These are phyloP conservation scores for Tuberolachnus salignus DNA, from an alignment of 2,888 invertebrate genomes.

Conservation along the genomic window DNA sequence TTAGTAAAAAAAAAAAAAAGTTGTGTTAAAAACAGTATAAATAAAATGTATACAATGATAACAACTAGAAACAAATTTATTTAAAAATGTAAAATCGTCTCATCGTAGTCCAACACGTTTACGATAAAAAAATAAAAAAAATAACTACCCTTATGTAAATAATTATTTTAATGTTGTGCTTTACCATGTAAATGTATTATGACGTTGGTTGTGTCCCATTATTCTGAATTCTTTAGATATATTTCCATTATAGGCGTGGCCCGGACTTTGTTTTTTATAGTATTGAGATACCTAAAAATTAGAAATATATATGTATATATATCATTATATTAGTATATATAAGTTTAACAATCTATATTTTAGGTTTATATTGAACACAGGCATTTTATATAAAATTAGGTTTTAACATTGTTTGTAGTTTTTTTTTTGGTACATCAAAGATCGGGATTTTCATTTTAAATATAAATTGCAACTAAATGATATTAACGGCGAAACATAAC, in stretches of 20 bases:
- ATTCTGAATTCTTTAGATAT: conserved; percentile 87
- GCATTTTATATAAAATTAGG: no score
- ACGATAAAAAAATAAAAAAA: no score
- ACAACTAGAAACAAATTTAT: no score
- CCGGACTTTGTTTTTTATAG: conserved; percentile 56
- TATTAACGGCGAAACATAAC: no score
- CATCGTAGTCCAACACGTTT: no score
- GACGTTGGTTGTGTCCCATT: conserved; percentile 83
- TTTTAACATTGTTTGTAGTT: background rate
- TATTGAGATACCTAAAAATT: conserved; percentile 51
- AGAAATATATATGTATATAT: background rate
- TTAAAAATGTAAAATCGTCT: no score
- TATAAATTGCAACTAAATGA: background rate
- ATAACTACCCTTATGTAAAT: background rate
- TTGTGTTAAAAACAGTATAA: no score
- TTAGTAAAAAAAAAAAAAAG: no score
- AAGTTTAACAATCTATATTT: no score
- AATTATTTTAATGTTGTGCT: conserved; percentile 1
- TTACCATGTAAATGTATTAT: conserved; percentile 54
- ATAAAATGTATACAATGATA: no score
- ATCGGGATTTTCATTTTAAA: background rate
- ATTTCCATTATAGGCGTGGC: conserved; percentile 69
- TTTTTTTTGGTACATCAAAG: background rate
- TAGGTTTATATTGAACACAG: no score
- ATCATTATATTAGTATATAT: no score